Percentiles rank a stretch among this genome's conserved stretches.
phyloP scores from a whole-genome alignment of 2,888 invertebrate species.

The Eilema caniola region DNA sequence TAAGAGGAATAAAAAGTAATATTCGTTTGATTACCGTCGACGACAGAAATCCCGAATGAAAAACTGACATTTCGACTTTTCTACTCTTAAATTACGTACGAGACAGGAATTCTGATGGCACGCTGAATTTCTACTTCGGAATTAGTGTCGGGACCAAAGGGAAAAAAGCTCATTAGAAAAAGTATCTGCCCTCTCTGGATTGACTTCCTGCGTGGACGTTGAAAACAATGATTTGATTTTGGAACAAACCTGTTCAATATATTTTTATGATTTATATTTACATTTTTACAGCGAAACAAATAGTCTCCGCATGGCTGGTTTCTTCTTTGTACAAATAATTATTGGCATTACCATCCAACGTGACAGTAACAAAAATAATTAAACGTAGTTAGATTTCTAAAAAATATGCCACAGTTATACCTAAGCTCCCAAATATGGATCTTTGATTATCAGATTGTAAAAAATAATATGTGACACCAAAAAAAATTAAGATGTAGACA shows the following conservation, averaged over 20 bases:
- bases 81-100: slow-evolving; percentile 59
- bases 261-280: neutral
- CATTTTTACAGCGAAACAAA: too few species aligned
- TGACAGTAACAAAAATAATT: too few species aligned
- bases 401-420: too few species aligned
- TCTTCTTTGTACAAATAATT: too few species aligned
- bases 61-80: slow-evolving; percentile 41
- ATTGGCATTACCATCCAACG: too few species aligned
- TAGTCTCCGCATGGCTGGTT: too few species aligned
- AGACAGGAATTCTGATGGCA: slow-evolving; percentile 61
- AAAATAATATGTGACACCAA: too few species aligned
- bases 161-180: slow-evolving; percentile 56
- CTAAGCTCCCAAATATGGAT: too few species aligned
- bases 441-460: too few species aligned
- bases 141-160: slow-evolving; percentile 27
- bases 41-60: slow-evolving; percentile 41
- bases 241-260: neutral
- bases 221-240: slow-evolving; percentile 44
- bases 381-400: too few species aligned
- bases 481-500: too few species aligned
- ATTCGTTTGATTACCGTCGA: slow-evolving; percentile 27
- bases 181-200: slow-evolving; percentile 41
- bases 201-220: slow-evolving; percentile 9
- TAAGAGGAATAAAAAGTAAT: neutral
- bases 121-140: slow-evolving; percentile 33